Evolutionary conservation across 2,888 invertebrate species (phyloP), one percentile per base, ranked within the genome.

Genomic region (Pilophorus perplexus): DNA sequence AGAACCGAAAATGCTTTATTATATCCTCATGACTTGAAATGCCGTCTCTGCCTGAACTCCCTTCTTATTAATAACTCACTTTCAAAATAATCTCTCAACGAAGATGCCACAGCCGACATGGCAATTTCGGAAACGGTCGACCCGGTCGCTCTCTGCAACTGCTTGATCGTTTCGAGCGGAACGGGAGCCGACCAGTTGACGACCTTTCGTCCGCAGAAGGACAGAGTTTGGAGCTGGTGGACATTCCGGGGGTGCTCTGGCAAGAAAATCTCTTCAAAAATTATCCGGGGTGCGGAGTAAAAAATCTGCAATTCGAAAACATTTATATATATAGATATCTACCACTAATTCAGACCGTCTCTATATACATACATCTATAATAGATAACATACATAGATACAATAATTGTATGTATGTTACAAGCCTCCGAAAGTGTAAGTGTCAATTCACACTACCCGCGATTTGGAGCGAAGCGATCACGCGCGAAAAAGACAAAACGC

Each of bases 171-270:
- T 0, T 81, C 81, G 4, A 82, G 77, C 5, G 83, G 78, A 0
- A 88, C 81, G 0, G 85, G 82, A 0, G 84, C 82, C 0, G 87
- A 87, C 88, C 88, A 88, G 0, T 85, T 83, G 2, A 85, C 83
- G 1, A 73, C 71, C 79, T 88, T 88, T 69, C 88, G 79, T 1
- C 88, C 88, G 74, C 86, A 86, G 22, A 86, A 78, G 0, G 85
- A 85, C 12, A 85, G 82, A 0, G 84, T 84, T 74, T 86, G 85
- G 66, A 84, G 73, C 42, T 81, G 75, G 74, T 83, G 81, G 20
- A 64, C 69, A 23, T 72, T 71, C 14, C 67, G 62, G 3, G 67
- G 64, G 28, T 70, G 70, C 68, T 82, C 79, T 18, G 80, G 80
- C 20, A 82, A 76, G 0, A 86, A 79, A 1, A 86, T 78, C 73